Conservation (phyloP, 2,888 invertebrate species). For the Plutella xylostella region DNA sequence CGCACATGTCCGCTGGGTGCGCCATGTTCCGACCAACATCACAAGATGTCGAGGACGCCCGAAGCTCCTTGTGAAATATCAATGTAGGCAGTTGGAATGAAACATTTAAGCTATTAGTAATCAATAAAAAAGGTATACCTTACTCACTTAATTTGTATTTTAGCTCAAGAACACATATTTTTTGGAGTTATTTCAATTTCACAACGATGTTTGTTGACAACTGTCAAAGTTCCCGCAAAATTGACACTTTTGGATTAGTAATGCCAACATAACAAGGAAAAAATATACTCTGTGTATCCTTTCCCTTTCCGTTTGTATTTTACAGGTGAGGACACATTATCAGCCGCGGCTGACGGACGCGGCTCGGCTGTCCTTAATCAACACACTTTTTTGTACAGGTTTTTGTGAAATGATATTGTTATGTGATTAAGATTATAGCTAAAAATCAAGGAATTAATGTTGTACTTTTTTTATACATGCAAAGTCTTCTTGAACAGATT, state of each 20-base stretch:
- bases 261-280: conserved; percentile 10
- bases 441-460: too few relatives aligned
- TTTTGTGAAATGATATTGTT: too few relatives aligned
- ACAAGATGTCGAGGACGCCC: conserved; percentile 3
- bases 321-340: too few relatives aligned
- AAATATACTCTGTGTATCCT: too few relatives aligned
- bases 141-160: not conserved
- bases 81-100: not conserved
- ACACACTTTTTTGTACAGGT: too few relatives aligned
- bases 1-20: conserved; percentile 5
- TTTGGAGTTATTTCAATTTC: conserved; percentile 35
- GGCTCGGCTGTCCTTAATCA: too few relatives aligned
- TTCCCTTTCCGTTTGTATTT: too few relatives aligned
- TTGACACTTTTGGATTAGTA: conserved; percentile 32
- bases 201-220: conserved; percentile 65
- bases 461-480: too few relatives aligned
- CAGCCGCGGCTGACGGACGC: too few relatives aligned
- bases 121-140: not conserved
- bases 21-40: conserved; percentile 4
- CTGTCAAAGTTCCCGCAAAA: conserved; percentile 62
- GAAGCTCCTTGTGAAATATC: not conserved
- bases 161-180: not conserved
- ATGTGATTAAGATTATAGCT: too few relatives aligned
- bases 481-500: too few relatives aligned
- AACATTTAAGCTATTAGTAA: not conserved